phyloP scores from a whole-genome alignment of 1,140 invertebrate species.

The Camponotus floridanus region DNA sequence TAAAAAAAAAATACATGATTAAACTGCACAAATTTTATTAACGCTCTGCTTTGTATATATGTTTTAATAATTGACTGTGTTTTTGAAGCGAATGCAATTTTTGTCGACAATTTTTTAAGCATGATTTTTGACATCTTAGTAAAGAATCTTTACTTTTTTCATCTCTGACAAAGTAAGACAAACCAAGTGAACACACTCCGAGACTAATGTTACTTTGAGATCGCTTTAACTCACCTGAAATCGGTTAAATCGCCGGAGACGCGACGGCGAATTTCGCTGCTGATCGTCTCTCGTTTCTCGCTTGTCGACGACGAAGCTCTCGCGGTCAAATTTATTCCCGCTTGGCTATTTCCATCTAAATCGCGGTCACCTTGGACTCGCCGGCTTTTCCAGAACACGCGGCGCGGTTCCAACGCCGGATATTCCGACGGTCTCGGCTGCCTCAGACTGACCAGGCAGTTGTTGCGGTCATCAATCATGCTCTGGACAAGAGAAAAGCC shows the following conservation, averaged over 20 bases:
- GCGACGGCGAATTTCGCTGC: conserved; percentile 75
- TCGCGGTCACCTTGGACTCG: conserved; percentile 53
- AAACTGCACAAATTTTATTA: background rate
- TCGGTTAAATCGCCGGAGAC: conserved; percentile 79
- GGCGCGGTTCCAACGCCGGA: conserved; percentile 28
- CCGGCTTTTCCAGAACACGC: conserved; percentile 26
- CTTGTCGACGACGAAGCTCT: conserved; percentile 37
- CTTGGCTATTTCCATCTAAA: conserved; percentile 63
- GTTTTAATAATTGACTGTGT: background rate
- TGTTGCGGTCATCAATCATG: conserved; percentile 56
- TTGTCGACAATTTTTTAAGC: too few relatives aligned
- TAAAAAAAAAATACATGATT: background rate
- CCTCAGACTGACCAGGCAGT: conserved; percentile 28
- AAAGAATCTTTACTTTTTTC: too few relatives aligned
- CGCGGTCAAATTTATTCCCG: conserved; percentile 42
- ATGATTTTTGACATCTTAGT: too few relatives aligned
- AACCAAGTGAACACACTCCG: background rate
- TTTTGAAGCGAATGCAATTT: background rate
- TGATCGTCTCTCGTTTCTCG: conserved; percentile 48
- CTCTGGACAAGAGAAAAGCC: conserved; percentile 51
- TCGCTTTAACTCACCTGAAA: conserved; percentile 78
- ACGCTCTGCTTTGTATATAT: background rate
- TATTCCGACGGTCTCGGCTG: conserved; percentile 38
- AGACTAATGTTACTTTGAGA: conserved; percentile 78
- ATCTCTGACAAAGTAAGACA: background rate